A percentile compares a stretch with the other conserved stretches of the same genome.
Evolutionary conservation across 2,888 invertebrate species (phyloP).

Genomic region (Phlogophora meticulosa): DNA sequence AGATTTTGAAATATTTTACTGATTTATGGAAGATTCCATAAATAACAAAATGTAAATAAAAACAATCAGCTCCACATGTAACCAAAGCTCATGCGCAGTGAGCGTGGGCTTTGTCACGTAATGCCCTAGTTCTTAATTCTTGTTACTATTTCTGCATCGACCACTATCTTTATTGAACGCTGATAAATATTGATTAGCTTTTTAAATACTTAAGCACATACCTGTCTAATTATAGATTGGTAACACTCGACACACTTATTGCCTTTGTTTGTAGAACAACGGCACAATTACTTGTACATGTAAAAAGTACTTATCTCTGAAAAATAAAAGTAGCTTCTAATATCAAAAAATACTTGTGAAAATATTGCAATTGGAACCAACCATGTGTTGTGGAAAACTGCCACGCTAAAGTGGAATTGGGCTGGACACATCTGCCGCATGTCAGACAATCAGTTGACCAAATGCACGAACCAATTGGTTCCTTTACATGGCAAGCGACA

Average conservation of each 20-base stretch:
- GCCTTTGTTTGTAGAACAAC: conserved; percentile 33
- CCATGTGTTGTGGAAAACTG: too few species aligned
- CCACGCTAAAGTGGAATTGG: too few species aligned
- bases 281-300: not conserved
- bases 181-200: conserved; percentile 57
- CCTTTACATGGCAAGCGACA: too few species aligned
- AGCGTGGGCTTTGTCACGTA: conserved; percentile 67
- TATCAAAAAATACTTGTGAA: not conserved
- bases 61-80: not conserved
- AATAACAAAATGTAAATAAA: conserved; percentile 4
- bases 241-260: conserved; percentile 45
- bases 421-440: too few species aligned
- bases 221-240: conserved; percentile 49
- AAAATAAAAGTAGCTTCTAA: not conserved
- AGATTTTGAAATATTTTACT: not conserved
- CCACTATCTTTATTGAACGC: conserved; percentile 52
- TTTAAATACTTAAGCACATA: conserved; percentile 41
- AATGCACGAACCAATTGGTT: too few species aligned
- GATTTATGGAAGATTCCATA: too few species aligned
- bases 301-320: conserved; percentile 7
- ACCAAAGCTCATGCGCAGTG: conserved; percentile 27
- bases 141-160: conserved; percentile 54
- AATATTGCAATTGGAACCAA: not conserved
- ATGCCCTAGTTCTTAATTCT: conserved; percentile 47
- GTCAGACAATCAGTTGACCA: too few species aligned